These are phyloP conservation scores for Clavelina lepadiformis DNA, from an alignment of 23 tunicate species.

Conservation along the genomic window DNA sequence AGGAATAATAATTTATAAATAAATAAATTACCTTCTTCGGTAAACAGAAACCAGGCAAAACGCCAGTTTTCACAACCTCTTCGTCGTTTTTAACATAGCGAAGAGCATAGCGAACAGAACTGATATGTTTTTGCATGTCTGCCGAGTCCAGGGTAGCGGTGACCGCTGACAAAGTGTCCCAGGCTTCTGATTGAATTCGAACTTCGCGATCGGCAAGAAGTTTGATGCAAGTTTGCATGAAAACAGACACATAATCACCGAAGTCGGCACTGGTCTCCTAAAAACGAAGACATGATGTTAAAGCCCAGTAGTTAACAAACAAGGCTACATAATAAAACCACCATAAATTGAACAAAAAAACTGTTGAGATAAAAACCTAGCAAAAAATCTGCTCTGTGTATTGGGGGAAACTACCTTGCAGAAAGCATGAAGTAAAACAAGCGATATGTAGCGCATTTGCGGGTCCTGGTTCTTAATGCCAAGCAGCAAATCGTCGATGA, in stretches of 20 bases:
- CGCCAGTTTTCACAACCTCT: slow-evolving; percentile 41
- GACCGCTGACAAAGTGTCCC: slow-evolving; percentile 69
- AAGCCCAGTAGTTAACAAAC: not conserved
- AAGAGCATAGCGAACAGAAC: slow-evolving; percentile 88
- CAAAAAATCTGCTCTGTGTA: no score
- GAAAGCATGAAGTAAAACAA: slow-evolving; percentile 41
- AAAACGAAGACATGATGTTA: not conserved
- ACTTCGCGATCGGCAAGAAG: slow-evolving; percentile 63
- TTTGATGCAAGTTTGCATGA: slow-evolving; percentile 69
- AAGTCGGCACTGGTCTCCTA: slow-evolving; percentile 43
- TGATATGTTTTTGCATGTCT: slow-evolving; percentile 62
- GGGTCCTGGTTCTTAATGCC: slow-evolving; percentile 49
- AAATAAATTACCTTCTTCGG: slow-evolving; percentile 59
- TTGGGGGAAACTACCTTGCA: slow-evolving; percentile 61
- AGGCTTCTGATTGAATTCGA: slow-evolving; percentile 51
- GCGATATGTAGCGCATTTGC: slow-evolving; percentile 37
- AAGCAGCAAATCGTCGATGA: slow-evolving; percentile 62
- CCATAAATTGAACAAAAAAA: no score
- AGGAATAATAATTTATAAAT: no score
- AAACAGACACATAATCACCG: slow-evolving; percentile 63
- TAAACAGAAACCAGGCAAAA: slow-evolving; percentile 86
- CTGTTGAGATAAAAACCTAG: no score
- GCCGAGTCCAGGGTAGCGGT: slow-evolving; percentile 58
- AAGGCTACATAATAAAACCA: not conserved
- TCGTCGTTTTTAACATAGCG: slow-evolving; percentile 57